These are phyloP conservation scores for Neoarius graeffei DNA, from an alignment of 2,113 vertebrate species.

Conservation along the genomic window DNA sequence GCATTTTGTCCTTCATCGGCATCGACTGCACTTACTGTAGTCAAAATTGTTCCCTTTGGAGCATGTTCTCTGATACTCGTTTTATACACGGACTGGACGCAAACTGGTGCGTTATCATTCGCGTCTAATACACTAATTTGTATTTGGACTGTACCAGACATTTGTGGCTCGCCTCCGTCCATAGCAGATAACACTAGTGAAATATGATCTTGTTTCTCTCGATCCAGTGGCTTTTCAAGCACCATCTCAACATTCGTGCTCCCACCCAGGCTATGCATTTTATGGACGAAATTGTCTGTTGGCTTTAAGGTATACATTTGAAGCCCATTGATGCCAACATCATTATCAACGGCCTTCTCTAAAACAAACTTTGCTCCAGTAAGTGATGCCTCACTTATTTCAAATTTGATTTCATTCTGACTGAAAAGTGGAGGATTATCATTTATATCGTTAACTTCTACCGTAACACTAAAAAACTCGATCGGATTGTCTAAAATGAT, in stretches of 20 bases:
- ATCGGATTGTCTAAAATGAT: conserved; percentile 75
- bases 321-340: conserved; percentile 71
- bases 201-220: conserved; percentile 45
- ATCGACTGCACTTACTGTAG: conserved; percentile 65
- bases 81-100: conserved; percentile 45
- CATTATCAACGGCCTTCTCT: conserved; percentile 64
- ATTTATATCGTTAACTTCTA: conserved; percentile 75
- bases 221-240: conserved; percentile 59
- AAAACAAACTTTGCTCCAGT: conserved; percentile 67
- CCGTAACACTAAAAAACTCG: conserved; percentile 67
- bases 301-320: conserved; percentile 71
- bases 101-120: conserved; percentile 61
- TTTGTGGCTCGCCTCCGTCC: conserved; percentile 58
- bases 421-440: conserved; percentile 68
- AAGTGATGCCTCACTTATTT: conserved; percentile 70
- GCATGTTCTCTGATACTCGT: conserved; percentile 64
- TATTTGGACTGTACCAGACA: conserved; percentile 59
- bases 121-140: conserved; percentile 54
- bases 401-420: conserved; percentile 56
- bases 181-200: conserved; percentile 59
- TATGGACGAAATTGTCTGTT: conserved; percentile 64
- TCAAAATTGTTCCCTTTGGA: conserved; percentile 55
- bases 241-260: conserved; percentile 61
- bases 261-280: conserved; percentile 59
- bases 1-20: conserved; percentile 66